Percentiles rank a stretch among this genome's conserved stretches.
Conservation (phyloP, 2,797 vertebrate genomes). For the Gallinago nigripennis region DNA sequence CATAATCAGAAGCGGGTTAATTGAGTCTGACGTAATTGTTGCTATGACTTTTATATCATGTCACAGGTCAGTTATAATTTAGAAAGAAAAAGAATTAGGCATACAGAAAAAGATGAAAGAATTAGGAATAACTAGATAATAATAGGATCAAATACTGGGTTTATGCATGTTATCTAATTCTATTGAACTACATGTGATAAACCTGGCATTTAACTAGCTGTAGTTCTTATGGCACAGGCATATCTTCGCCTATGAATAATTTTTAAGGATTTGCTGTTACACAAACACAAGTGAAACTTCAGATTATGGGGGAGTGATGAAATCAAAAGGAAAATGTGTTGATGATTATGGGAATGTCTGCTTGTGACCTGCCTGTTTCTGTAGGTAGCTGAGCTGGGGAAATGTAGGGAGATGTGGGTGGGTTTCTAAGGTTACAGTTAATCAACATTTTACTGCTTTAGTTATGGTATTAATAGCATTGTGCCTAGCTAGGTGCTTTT, state of each 20-base stretch:
- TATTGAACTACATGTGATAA: neutral
- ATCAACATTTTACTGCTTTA: neutral
- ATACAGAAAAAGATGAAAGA: neutral
- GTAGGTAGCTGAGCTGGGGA: neutral
- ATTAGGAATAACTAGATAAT: neutral
- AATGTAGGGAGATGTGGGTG: neutral
- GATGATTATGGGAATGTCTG: neutral
- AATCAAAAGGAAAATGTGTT: constrained; percentile 20
- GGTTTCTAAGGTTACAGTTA: constrained; percentile 32
- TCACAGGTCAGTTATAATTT: neutral
- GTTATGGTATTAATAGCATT: neutral
- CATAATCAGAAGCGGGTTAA: neutral
- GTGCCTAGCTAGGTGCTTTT: neutral
- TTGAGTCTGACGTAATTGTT: neutral
- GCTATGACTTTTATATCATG: neutral
- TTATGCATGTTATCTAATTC: neutral
- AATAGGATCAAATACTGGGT: neutral
- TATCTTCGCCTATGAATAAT: neutral
- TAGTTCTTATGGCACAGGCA: neutral
- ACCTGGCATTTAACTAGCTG: neutral
- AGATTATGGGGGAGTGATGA: neutral
- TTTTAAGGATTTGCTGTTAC: neutral
- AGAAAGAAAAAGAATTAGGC: neutral
- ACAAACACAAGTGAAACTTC: neutral
- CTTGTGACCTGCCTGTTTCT: neutral